These are phyloP conservation scores for Epinotia ramella DNA, from an alignment of 2,888 invertebrate genomes.

Conservation along the genomic window DNA sequence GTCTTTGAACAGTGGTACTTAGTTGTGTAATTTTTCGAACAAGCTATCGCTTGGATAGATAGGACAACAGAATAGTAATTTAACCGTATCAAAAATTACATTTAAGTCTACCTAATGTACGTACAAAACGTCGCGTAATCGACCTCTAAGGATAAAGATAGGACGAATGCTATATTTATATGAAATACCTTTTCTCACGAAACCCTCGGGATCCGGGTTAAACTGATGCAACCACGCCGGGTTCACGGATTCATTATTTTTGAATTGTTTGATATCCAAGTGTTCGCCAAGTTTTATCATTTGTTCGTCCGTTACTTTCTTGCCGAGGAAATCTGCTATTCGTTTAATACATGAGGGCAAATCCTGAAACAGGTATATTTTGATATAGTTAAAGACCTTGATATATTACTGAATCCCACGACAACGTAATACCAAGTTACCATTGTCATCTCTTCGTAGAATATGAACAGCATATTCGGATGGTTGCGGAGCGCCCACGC, in stretches of 20 bases:
- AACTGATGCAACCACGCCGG: slow-evolving; percentile 70
- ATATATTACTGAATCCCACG: background rate
- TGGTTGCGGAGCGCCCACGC: slow-evolving; percentile 85
- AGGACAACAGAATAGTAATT: too few species aligned
- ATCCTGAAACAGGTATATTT: slow-evolving; percentile 68
- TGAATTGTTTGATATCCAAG: slow-evolving; percentile 89
- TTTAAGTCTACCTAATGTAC: too few species aligned
- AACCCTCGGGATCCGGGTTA: slow-evolving; percentile 51
- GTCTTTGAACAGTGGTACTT: too few species aligned
- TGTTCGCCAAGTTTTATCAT: slow-evolving; percentile 85
- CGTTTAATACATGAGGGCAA: slow-evolving; percentile 75
- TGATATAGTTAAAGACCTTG: background rate
- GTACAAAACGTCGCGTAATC: too few species aligned
- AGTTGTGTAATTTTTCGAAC: too few species aligned
- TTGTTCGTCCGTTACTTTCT: slow-evolving; percentile 77
- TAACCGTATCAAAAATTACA: too few species aligned
- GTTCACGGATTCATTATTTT: slow-evolving; percentile 89
- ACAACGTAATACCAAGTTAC: background rate
- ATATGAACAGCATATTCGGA: slow-evolving; percentile 87
- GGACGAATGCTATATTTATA: background rate
- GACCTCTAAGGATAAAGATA: too few species aligned
- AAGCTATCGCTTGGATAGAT: too few species aligned
- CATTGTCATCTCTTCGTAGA: slow-evolving; percentile 88
- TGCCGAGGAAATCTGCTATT: slow-evolving; percentile 84
- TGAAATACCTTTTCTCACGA: slow-evolving; percentile 54